phyloP scores from a whole-genome alignment of 92 coral and sea anemone species.

The Ricordea florida region DNA sequence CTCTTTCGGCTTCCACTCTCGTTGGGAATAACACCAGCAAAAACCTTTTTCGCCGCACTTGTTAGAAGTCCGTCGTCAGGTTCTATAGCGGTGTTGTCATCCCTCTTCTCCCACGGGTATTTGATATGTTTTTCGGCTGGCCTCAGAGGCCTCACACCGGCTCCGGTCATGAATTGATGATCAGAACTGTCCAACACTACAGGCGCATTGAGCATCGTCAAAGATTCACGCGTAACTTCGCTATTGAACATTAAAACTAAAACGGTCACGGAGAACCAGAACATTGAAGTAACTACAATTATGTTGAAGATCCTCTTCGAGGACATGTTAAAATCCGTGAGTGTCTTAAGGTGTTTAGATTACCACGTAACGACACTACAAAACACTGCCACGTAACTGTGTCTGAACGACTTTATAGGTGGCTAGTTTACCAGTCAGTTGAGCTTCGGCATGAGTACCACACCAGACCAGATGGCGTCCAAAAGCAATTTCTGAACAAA shows the following conservation, averaged over 20 bases:
- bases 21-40: constrained; percentile 75
- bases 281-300: constrained; percentile 85
- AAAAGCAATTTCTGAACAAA: no score
- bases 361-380: neutral
- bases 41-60: constrained; percentile 67
- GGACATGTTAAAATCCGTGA: constrained; percentile 59
- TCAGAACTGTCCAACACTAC: constrained; percentile 65
- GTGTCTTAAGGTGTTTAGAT: constrained; percentile 1
- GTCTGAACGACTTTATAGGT: no score
- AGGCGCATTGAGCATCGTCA: constrained; percentile 95
- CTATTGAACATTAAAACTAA: constrained; percentile 87
- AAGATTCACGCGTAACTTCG: constrained; percentile 90
- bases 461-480: no score
- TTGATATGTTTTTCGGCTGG: constrained; percentile 88
- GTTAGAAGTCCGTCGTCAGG: constrained; percentile 59
- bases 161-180: constrained; percentile 89
- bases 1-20: constrained; percentile 43
- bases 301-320: constrained; percentile 76
- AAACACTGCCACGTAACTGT: constrained; percentile 31
- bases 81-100: constrained; percentile 2
- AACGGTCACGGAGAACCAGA: constrained; percentile 98
- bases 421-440: no score
- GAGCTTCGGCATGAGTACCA: no score
- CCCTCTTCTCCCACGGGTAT: constrained; percentile 90
- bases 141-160: constrained; percentile 87